Evolutionary conservation across 2,797 vertebrate genomes (phyloP), one percentile per base, ranked within the genome.

Genomic region (Cynodonichthys magdalenae): DNA sequence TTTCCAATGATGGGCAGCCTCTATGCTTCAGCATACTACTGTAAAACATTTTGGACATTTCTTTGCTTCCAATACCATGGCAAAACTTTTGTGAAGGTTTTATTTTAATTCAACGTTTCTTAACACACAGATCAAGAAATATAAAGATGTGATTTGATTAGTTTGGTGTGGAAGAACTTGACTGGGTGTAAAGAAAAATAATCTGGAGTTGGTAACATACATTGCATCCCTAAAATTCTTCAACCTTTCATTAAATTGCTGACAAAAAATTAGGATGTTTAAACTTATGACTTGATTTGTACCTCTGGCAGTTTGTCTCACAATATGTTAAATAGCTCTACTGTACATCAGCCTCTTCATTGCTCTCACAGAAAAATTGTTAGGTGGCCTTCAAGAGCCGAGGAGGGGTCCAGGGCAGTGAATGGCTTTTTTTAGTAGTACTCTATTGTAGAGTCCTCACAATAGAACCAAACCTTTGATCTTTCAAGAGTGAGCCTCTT

Each of bases 401-500:
- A 45, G 45, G 41, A 47, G 41, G 65, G 75, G 55, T 63, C 7
- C 31, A 2, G 12, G 31, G 61, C 27, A 24, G 50, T 1, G 17
- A 36, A 75, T 66, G 34, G 59, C 61, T 65, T 75, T 76, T 66
- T 75, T 76, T 75, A 70, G 81, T 87, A 83, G 69, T 48, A 53
- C 77, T 66, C 82, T 66, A 93, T 93, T 92, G 91, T 92, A 85
- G 77, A 82, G 76, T 81, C 67, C 64, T 81, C 85, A 93, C 89
- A 93, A 93, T 90, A 79, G 88, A 57, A 70, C 51, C 0, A 3
- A 80, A 79, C 59, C 87, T 93, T 94, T 93, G 92, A 94, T 92
- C 83, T 88, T 72, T 41, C 79, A 86, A 75, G 89, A 89, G 83
- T 85, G 71, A 70, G 76, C 79, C 67, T 78, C 75, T 71, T 71